Conservation (phyloP, 2,888 invertebrate genomes). For the Lasioglossum figueresi region DNA sequence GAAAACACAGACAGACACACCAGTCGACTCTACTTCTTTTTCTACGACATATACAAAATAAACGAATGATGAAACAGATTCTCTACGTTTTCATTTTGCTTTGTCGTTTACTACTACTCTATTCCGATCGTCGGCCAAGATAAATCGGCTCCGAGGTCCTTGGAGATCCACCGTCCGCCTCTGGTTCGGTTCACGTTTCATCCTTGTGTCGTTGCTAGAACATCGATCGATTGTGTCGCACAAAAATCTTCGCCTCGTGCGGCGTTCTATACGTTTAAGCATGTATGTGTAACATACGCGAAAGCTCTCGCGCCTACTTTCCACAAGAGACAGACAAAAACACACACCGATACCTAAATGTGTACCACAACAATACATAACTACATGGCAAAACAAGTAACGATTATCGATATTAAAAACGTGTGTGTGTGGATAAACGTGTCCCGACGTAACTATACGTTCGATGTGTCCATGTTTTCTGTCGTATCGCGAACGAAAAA, state of each 20-base stretch:
- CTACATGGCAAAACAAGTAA: slow-evolving; percentile 54
- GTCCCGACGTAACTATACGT: slow-evolving; percentile 77
- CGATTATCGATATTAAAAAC: slow-evolving; percentile 75
- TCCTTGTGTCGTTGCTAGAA: slow-evolving; percentile 19
- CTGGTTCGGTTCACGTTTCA: slow-evolving; percentile 49
- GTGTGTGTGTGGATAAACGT: slow-evolving; percentile 73
- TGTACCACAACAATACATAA: slow-evolving; percentile 34
- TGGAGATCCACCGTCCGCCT: slow-evolving; percentile 51
- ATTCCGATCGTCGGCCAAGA: not conserved
- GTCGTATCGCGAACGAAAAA: slow-evolving; percentile 39
- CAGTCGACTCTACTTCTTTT: slow-evolving; percentile 43
- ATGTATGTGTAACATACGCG: slow-evolving; percentile 60
- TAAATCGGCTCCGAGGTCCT: slow-evolving; percentile 17
- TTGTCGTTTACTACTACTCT: slow-evolving; percentile 32
- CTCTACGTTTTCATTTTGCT: slow-evolving; percentile 29
- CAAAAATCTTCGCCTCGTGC: slow-evolving; percentile 56
- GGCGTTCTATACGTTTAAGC: slow-evolving; percentile 55
- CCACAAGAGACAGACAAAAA: slow-evolving; percentile 6
- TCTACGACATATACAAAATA: slow-evolving; percentile 50
- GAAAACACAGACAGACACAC: not conserved
- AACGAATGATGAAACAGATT: slow-evolving; percentile 46
- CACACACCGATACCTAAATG: slow-evolving; percentile 48
- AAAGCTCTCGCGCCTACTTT: slow-evolving; percentile 29
- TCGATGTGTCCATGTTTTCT: slow-evolving; percentile 72
- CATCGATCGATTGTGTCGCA: slow-evolving; percentile 22